These are phyloP conservation scores for Phoenicopterus ruber DNA, from an alignment of 2,113 vertebrate species.

Conservation along the genomic window DNA sequence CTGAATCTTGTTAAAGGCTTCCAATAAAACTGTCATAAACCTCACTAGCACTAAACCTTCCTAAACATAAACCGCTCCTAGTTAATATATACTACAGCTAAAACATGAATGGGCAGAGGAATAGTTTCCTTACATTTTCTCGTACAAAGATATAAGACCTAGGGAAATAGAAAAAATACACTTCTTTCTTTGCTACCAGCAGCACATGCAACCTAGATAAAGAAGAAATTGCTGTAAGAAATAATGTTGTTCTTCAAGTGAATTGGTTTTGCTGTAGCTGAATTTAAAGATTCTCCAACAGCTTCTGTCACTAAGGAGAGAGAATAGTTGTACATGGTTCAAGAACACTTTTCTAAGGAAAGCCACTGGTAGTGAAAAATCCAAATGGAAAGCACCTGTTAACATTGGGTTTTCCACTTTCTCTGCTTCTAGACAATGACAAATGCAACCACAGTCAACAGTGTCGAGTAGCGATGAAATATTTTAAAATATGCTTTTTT, in stretches of 20 bases:
- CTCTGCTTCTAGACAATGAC: background rate
- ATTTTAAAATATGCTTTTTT: background rate
- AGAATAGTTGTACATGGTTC: background rate
- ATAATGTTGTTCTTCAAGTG: background rate
- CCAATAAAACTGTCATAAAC: slow-evolving; percentile 18
- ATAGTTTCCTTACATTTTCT: slow-evolving; percentile 37
- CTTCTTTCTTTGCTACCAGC: background rate
- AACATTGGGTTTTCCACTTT: background rate
- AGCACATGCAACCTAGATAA: background rate
- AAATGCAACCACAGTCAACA: background rate
- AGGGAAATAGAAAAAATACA: background rate
- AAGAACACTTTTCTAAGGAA: background rate
- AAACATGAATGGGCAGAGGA: slow-evolving; percentile 20
- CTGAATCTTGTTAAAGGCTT: slow-evolving; percentile 30
- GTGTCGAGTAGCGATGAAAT: background rate
- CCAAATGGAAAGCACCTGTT: background rate
- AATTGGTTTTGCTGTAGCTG: background rate
- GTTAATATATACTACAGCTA: background rate
- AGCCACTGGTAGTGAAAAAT: background rate
- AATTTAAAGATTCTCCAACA: slow-evolving; percentile 50
- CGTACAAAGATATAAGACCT: background rate
- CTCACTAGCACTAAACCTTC: slow-evolving; percentile 6
- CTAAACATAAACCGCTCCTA: slow-evolving; percentile 22
- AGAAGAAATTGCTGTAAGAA: background rate
- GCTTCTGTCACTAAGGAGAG: slow-evolving; percentile 11